A percentile compares a stretch with the other conserved stretches of the same genome.
Conservation (phyloP, 2,888 invertebrate species). For the Adelognathus sp. region DNA sequence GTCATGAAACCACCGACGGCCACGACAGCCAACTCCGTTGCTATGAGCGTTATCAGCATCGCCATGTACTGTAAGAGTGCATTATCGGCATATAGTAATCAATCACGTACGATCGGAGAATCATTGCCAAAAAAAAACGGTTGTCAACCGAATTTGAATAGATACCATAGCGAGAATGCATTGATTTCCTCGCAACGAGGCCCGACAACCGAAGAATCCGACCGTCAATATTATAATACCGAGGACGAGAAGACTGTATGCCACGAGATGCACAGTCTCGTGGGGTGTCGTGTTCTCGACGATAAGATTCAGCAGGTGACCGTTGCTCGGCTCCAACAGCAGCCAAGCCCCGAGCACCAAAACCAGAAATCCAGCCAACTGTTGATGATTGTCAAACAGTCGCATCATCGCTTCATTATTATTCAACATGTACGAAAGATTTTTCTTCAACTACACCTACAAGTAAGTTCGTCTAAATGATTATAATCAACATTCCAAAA, state of each 20-base stretch:
- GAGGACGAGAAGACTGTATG: constrained; percentile 82
- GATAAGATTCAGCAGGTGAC: constrained; percentile 82
- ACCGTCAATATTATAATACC: constrained; percentile 82
- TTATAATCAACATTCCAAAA: no score
- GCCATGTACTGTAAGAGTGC: constrained; percentile 80
- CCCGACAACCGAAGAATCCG: constrained; percentile 84
- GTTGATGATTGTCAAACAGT: constrained; percentile 45
- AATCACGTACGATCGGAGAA: background rate
- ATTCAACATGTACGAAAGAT: background rate
- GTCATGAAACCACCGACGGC: constrained; percentile 78
- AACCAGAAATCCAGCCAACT: constrained; percentile 83
- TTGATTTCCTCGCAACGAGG: constrained; percentile 82
- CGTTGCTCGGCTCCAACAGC: constrained; percentile 82
- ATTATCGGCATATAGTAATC: background rate
- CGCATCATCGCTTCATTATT: background rate
- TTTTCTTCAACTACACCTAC: background rate
- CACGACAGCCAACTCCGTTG: constrained; percentile 80
- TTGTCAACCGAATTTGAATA: constrained; percentile 38
- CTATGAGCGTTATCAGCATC: constrained; percentile 80
- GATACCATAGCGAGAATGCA: constrained; percentile 75
- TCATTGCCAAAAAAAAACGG: background rate
- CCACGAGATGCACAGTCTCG: constrained; percentile 81
- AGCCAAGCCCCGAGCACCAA: constrained; percentile 83
- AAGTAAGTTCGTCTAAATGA: no score
- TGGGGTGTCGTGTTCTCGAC: constrained; percentile 79